Evolutionary conservation across 2,113 vertebrate genomes (phyloP), one percentile per base, ranked within the genome.

Genomic region (Cyanistes caeruleus): DNA sequence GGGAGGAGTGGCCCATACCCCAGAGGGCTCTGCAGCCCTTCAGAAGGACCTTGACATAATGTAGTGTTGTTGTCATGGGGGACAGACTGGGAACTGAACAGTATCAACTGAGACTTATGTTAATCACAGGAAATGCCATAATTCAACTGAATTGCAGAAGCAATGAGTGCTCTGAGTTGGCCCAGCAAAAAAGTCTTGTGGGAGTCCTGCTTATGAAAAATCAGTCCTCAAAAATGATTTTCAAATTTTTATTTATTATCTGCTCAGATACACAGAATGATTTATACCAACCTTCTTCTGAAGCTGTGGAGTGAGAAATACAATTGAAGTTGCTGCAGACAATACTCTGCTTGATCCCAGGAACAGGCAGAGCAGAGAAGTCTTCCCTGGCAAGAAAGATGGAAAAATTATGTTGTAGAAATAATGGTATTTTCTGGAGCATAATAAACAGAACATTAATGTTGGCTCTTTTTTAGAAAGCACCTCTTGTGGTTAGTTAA

Each of bases 1-100:
- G 27, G 13, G 11, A 58, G 15, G 3, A 64, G 31, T 15, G 8
- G 7, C 30, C 0, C 0, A 19, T 22, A 43, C 0, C 17, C 21
- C 65, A 49, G 9, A 43, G 21, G 6, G 17, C 17, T 12, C 0
- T 13, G 25, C 43, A 33, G 31, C 44, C 37, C 18, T 52, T 20
- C 37, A 28, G 44, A 39, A 1, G 22, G 15, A 13, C 49, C 37
- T 44, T 7, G 19, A 11, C 24, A 10, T 14, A 39, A 39, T 10
- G 24, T 56, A 31, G 3, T 37, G n/a, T 5, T 75, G 4, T 24
- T 82, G 9, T 41, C 46, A 5, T 39, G 33, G 4, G 43, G 27
- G 2, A 51, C 16, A 19, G 23, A 39, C 4, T 25, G 15, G 9
- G 12, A 89, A 39, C 3, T 18, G 18, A 82, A 10, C 5, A 46